Evolutionary conservation across 2,888 invertebrate species (phyloP).

Genomic region (Lysandra bellargus): DNA sequence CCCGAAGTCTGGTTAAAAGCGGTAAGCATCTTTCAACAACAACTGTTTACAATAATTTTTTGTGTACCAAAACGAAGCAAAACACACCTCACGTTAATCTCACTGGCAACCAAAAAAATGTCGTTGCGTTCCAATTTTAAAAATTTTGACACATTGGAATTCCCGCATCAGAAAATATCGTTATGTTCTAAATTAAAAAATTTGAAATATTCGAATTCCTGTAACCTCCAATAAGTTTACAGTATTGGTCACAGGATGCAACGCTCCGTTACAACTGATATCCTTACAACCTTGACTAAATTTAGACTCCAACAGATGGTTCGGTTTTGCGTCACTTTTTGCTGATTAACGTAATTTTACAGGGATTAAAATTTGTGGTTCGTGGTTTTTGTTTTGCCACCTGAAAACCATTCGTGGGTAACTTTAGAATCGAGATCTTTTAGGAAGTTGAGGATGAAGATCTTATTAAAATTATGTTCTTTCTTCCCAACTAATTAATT

Average conservation of each 20-base stretch:
- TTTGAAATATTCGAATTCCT: conserved; percentile 25
- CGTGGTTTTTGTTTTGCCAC: conserved; percentile 17
- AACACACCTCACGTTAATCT: not conserved
- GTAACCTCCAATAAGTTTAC: conserved; percentile 19
- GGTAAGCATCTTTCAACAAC: not conserved
- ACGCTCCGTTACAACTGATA: conserved; percentile 39
- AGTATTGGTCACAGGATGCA: conserved; percentile 24
- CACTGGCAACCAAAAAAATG: not conserved
- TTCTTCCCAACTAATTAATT: not conserved
- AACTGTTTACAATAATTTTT: not conserved
- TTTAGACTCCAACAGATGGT: conserved; percentile 31
- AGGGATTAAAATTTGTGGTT: conserved; percentile 27
- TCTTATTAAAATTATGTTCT: not conserved
- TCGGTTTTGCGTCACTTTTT: conserved; percentile 30
- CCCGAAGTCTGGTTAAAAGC: not conserved
- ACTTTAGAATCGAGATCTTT: not conserved
- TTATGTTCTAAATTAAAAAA: conserved; percentile 10
- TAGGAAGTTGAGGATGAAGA: not conserved
- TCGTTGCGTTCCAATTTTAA: conserved; percentile 3
- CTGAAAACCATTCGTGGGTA: conserved; percentile 11
- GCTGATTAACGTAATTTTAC: conserved; percentile 26
- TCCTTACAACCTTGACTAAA: conserved; percentile 44
- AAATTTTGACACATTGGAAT: conserved; percentile 6
- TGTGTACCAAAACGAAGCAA: not conserved
- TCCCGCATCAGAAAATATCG: not conserved